Percentiles rank a stretch among this genome's conserved stretches.
These are phyloP conservation scores for Drosophila subobscura DNA, from an alignment of 1,140 invertebrate genomes.

Conservation along the genomic window DNA sequence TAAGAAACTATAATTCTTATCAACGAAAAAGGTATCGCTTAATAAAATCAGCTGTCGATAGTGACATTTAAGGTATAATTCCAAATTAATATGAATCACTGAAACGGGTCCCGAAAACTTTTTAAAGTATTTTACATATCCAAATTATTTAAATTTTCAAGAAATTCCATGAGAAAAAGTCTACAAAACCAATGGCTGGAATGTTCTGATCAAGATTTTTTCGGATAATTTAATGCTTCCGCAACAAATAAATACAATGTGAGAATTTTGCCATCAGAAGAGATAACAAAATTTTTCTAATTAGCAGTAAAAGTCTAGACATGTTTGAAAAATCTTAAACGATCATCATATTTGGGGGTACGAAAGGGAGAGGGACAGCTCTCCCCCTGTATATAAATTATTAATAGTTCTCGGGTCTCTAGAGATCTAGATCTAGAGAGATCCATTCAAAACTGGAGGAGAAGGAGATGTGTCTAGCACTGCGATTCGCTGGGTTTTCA, in stretches of 20 bases:
- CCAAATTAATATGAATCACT: no score
- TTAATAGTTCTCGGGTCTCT: slow-evolving; percentile 28
- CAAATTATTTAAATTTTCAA: no score
- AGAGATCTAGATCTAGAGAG: slow-evolving; percentile 21
- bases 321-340: slow-evolving; percentile 27
- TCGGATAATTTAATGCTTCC: background rate
- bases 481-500: slow-evolving; percentile 32
- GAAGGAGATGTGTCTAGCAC: slow-evolving; percentile 22
- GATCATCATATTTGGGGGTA: background rate
- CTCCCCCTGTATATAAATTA: slow-evolving; percentile 17
- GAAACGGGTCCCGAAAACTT: no score
- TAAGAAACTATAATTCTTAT: no score
- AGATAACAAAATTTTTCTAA: slow-evolving; percentile 34
- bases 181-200: background rate
- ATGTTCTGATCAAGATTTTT: background rate
- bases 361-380: slow-evolving; percentile 2
- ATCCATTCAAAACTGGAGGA: no score
- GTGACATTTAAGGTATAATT: no score
- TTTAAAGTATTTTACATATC: no score
- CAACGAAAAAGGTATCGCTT: no score
- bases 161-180: slow-evolving; percentile 21
- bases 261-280: slow-evolving; percentile 1
- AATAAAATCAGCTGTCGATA: no score
- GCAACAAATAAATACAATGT: background rate
- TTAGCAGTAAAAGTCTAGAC: slow-evolving; percentile 31